Base-by-base conservation (phyloP, 2,888 invertebrate genomes). In the Mythimna pallens region DNA sequence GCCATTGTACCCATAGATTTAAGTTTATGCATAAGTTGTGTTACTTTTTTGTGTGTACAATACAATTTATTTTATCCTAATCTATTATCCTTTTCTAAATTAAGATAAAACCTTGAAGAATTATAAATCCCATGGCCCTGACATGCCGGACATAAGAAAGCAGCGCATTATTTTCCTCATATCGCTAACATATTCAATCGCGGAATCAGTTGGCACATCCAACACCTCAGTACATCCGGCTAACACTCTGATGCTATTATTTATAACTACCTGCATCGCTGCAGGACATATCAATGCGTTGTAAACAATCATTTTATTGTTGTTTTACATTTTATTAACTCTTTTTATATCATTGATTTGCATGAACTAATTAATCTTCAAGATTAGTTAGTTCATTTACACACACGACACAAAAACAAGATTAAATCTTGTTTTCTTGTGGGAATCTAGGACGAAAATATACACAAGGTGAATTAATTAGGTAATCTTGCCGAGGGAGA, bases 131-230 rank as follows among this genome's bases (percentile, higher is more conserved):
- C 22, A 6, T 65, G 61, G 20, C 73, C 64, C 30, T 59, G 63
- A 47, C 43, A 79, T 67, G 64, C 73, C 83, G 83, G 76, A 70
- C 43, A 63, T 52, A 30, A 63, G 81, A 81, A 83, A 72, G 84
- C 70, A 55, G 8, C 12, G 40, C 34, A 81, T 64, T 59, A 76
- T 70, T 70, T 68, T 58, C 61, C 58, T 64, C 79, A 71, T 47
- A 76, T 50, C 30, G 22, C 52, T 83, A 82, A 77, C 78, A 79
- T 83, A 89, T 89, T 78, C 83, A 76, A 89, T 87, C 78, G 82
- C 79, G 84, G 89, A 84, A 90, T 89, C 84, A 83, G 82, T 89
- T 89, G 88, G 89, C 91, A 90, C 81, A 67, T 74, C 58, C 43
- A 71, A 73, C 86, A 86, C 83, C 78, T 79, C 65, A 73, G 76